A percentile compares a stretch with the other conserved stretches of the same genome.
These are phyloP conservation scores for Podarcis lilfordi DNA, from an alignment of 2,797 vertebrate genomes.

Conservation along the genomic window DNA sequence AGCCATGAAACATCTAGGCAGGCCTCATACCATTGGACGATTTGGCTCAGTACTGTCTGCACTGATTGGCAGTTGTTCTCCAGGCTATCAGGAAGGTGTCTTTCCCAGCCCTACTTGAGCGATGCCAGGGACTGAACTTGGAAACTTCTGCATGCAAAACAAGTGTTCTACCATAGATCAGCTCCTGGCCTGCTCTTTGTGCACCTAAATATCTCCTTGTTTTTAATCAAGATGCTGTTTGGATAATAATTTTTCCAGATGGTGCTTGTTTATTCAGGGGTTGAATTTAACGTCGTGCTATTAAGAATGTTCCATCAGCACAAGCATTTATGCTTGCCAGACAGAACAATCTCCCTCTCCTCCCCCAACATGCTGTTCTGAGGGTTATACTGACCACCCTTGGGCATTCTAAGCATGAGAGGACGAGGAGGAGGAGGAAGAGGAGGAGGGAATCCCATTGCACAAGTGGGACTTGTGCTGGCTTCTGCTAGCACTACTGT, in stretches of 20 bases:
- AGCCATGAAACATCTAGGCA: no score
- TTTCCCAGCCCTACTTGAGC: not conserved
- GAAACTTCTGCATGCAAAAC: not conserved
- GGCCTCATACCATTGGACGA: not conserved
- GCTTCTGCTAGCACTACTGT: no score
- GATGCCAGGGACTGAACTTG: not conserved
- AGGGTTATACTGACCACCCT: no score
- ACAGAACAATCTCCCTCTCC: no score
- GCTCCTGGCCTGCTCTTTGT: not conserved
- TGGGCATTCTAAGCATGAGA: no score
- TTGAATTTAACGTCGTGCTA: no score
- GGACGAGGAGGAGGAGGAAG: no score
- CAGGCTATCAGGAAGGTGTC: not conserved
- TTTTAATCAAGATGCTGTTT: constrained; percentile 41
- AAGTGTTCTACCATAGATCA: not conserved
- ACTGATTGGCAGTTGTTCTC: not conserved
- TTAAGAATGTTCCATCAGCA: no score
- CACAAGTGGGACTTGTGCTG: no score
- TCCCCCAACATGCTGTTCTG: no score
- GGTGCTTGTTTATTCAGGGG: constrained; percentile 31
- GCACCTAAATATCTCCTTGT: constrained; percentile 12
- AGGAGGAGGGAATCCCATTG: no score
- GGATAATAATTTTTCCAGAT: constrained; percentile 45
- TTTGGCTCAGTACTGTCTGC: not conserved
- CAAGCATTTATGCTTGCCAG: no score